These are phyloP conservation scores for Sphaerodactylus townsendi DNA, from an alignment of 2,113 vertebrate genomes.

Conservation along the genomic window DNA sequence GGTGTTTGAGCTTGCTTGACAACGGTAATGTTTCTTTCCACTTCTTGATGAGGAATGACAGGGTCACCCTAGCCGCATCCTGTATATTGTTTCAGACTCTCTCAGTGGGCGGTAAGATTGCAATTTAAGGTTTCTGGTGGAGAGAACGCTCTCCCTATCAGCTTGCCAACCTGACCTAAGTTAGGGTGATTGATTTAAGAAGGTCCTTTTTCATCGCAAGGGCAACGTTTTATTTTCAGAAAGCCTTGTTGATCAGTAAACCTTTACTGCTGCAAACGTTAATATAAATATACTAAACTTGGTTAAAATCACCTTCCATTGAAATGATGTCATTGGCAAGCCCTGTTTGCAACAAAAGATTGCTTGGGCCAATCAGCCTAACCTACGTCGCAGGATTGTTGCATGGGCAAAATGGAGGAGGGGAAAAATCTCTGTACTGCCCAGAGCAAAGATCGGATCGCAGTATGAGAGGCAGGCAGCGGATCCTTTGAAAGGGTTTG, in stretches of 20 bases:
- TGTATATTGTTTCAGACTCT: constrained; percentile 10
- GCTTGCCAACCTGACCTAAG: constrained; percentile 28
- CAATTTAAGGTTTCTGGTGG: not conserved
- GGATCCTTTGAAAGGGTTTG: no score
- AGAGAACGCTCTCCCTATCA: not conserved
- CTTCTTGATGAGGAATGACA: constrained; percentile 31
- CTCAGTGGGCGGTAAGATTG: constrained; percentile 36
- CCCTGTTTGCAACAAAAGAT: not conserved
- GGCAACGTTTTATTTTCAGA: constrained; percentile 41
- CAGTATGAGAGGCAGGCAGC: no score
- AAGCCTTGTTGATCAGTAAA: constrained; percentile 21
- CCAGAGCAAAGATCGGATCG: no score
- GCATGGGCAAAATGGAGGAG: no score
- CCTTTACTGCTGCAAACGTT: constrained; percentile 5
- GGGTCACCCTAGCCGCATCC: constrained; percentile 3
- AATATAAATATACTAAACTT: not conserved
- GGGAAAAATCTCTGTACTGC: no score
- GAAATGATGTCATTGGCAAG: constrained; percentile 18
- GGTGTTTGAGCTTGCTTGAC: not conserved
- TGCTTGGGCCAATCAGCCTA: no score
- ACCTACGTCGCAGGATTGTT: no score
- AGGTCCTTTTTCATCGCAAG: constrained; percentile 19
- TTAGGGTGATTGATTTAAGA: constrained; percentile 30
- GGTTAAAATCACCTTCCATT: constrained; percentile 9
- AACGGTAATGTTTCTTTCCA: not conserved